A percentile compares a stretch with the other conserved stretches of the same genome.
These are phyloP conservation scores for Perccottus glenii DNA, from an alignment of 2,113 vertebrate genomes.

Conservation along the genomic window DNA sequence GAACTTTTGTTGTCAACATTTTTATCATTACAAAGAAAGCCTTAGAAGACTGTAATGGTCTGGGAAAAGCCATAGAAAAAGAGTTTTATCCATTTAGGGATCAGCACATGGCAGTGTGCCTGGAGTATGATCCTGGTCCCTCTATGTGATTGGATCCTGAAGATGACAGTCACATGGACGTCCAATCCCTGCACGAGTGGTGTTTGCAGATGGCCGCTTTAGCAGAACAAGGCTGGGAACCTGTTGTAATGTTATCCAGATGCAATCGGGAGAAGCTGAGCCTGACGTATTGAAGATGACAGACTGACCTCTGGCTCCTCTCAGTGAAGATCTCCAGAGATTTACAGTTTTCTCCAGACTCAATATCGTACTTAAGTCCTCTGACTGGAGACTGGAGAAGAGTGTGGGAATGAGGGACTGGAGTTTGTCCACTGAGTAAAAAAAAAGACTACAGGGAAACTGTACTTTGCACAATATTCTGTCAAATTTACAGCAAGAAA, in stretches of 20 bases:
- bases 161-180: not conserved
- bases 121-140: conserved; percentile 27
- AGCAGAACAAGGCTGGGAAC: conserved; percentile 20
- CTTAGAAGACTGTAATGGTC: not conserved
- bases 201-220: conserved; percentile 23
- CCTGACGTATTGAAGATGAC: conserved; percentile 63
- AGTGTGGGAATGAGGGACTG: conserved; percentile 31
- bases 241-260: conserved; percentile 59
- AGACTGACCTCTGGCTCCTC: conserved; percentile 54
- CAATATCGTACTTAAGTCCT: conserved; percentile 32
- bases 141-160: conserved; percentile 18
- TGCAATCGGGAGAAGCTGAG: conserved; percentile 47
- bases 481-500: not conserved
- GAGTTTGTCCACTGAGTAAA: not conserved
- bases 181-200: conserved; percentile 17
- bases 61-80: conserved; percentile 2
- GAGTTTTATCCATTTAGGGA: conserved; percentile 7
- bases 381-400: conserved; percentile 19
- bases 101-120: conserved; percentile 13
- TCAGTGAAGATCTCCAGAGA: conserved; percentile 47
- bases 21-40: not conserved
- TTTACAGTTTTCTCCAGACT: conserved; percentile 51
- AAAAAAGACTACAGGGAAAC: not conserved
- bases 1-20: not conserved
- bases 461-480: conserved; percentile 7